Base-by-base conservation (phyloP, 2,888 invertebrate genomes). In the Antheraea yamamai region DNA sequence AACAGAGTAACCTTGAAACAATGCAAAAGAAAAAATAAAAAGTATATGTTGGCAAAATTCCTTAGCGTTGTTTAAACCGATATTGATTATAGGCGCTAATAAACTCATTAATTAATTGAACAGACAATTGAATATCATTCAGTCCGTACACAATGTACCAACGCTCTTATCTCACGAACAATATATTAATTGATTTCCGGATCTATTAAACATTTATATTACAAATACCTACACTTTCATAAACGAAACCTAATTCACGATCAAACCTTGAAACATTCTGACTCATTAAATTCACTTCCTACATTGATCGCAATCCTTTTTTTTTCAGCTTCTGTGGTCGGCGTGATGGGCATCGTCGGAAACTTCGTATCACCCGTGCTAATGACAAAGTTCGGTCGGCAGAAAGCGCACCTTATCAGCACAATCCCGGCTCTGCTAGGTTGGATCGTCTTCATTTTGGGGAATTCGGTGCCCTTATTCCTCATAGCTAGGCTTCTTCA, bases 301-400 rank as follows among this genome's bases (percentile, higher is more conserved):
- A 61, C 70, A 66, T 55, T 58, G 23, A 64, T 2, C n/a, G 16
- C n/a, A 51, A 71, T 26, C 74, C 61, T 79, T 74, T 77, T 68
- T 18, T 76, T 93, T 91, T 64, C 92, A 95, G 94, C 92, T 68
- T 94, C 94, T 47, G 91, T 89, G 10, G 93, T 93, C 16, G 94
- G 94, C 68, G 91, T 89, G 23, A 94, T 94, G 94, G 94, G 94
- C 26, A 91, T 95, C 81, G 91, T 94, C 20, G 94, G 94, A 1
- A 95, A 94, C 87, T 93, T 95, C 83, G 86, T 95, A 75, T 93
- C 94, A 0, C 94, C 94, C 7, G 81, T 95, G 7, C 83, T 96
- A 74, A 96, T 96, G 95, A 95, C 96, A 71, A 92, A 90, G 75
- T 91, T 94, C 75, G 96, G 96, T 0, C 92, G 96, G 23, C 96